A percentile compares a stretch with the other conserved stretches of the same genome.
Evolutionary conservation across 2,113 vertebrate genomes (phyloP).

Genomic region (Scolopax mira): DNA sequence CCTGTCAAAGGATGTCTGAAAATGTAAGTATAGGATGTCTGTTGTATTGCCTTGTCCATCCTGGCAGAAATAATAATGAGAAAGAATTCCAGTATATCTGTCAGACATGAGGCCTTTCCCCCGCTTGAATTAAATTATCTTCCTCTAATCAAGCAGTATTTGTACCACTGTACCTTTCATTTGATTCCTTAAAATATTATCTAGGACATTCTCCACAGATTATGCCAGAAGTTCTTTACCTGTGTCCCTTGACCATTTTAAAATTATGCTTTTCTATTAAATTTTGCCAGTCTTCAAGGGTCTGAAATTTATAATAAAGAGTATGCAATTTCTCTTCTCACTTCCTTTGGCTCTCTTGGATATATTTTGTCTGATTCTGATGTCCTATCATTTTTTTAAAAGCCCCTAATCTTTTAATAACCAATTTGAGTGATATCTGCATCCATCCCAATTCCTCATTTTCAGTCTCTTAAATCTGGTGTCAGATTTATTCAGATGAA

Average conservation of each 20-base stretch:
- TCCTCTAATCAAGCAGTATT: background rate
- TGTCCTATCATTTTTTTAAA: background rate
- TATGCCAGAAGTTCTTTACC: background rate
- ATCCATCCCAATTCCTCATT: background rate
- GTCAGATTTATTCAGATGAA: background rate
- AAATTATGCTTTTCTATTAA: slow-evolving; percentile 14
- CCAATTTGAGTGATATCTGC: background rate
- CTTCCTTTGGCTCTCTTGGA: slow-evolving; percentile 1
- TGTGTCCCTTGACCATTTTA: background rate
- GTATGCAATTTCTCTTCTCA: slow-evolving; percentile 1
- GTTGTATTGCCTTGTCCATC: background rate
- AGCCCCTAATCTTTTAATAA: background rate
- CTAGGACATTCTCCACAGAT: background rate
- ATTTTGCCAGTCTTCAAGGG: slow-evolving; percentile 3
- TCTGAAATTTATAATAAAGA: slow-evolving; percentile 7
- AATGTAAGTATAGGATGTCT: slow-evolving; percentile 7
- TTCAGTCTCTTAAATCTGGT: background rate
- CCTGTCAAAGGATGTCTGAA: slow-evolving; percentile 21
- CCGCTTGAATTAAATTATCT: background rate
- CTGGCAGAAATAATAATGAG: background rate
- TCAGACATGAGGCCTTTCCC: background rate
- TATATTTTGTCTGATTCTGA: background rate
- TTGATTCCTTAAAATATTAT: slow-evolving; percentile 5
- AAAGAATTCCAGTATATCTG: background rate
- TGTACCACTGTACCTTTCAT: background rate